A percentile compares a stretch with the other conserved stretches of the same genome.
Conservation (phyloP, 2,797 vertebrate genomes). For the Labeo calbasu region DNA sequence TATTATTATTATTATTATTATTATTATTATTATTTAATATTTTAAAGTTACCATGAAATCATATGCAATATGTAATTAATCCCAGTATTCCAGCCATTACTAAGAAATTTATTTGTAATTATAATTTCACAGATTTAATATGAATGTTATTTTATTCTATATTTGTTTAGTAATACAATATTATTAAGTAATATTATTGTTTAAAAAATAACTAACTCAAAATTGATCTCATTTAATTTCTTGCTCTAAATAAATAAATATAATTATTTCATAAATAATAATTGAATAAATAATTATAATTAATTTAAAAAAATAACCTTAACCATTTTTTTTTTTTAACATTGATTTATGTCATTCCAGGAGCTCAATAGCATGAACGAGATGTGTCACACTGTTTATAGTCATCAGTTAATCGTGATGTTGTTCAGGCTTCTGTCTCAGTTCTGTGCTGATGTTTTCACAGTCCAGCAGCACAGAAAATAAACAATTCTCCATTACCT, state of each 20-base stretch:
- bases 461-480: slow-evolving; percentile 31
- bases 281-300: not conserved
- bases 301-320: too few species aligned
- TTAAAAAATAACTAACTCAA: too few species aligned
- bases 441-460: not conserved
- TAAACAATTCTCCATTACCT: slow-evolving; percentile 27
- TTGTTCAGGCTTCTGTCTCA: slow-evolving; percentile 7
- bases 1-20: not conserved
- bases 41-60: too few species aligned
- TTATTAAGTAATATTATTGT: too few species aligned
- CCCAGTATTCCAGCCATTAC: not conserved
- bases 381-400: not conserved
- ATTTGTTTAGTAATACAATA: too few species aligned
- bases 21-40: too few species aligned
- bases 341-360: not conserved
- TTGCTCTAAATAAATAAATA: not conserved
- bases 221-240: too few species aligned
- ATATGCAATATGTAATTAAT: not conserved
- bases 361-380: not conserved
- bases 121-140: too few species aligned
- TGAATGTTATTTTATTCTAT: too few species aligned
- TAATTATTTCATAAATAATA: too few species aligned
- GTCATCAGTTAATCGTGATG: slow-evolving; percentile 10
- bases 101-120: not conserved
- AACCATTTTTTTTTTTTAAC: not conserved